Evolutionary conservation across 2,888 invertebrate genomes (phyloP).

Genomic region (Papilio protenor): DNA sequence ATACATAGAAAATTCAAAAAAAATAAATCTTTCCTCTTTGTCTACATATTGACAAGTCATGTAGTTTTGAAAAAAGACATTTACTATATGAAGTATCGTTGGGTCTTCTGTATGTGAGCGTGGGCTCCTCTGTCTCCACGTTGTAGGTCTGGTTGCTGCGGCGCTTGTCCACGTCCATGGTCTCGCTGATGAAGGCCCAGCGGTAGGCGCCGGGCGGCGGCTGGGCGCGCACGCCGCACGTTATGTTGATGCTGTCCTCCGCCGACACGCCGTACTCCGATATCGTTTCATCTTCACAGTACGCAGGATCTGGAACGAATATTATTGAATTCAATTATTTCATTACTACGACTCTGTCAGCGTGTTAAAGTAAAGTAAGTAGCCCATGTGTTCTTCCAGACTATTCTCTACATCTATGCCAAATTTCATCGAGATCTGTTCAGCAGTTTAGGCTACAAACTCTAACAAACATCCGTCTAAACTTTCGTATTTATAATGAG

Average conservation of each 20-base stretch:
- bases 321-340: too few relatives aligned
- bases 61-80: neutral
- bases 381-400: too few relatives aligned
- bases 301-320: constrained; percentile 65
- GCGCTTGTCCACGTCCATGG: constrained; percentile 57
- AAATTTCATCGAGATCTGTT: too few relatives aligned
- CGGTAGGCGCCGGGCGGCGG: constrained; percentile 66
- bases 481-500: too few relatives aligned
- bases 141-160: constrained; percentile 56
- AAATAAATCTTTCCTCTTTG: too few relatives aligned
- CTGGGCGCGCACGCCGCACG: constrained; percentile 68
- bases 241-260: constrained; percentile 69
- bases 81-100: constrained; percentile 69
- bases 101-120: constrained; percentile 65
- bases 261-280: constrained; percentile 70
- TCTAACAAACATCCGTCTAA: too few relatives aligned
- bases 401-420: too few relatives aligned
- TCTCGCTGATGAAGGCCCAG: constrained; percentile 70
- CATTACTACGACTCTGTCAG: too few relatives aligned
- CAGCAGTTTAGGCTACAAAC: too few relatives aligned
- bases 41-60: too few relatives aligned
- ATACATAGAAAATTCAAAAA: neutral
- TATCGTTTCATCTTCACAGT: constrained; percentile 64
- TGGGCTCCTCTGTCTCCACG: constrained; percentile 60
- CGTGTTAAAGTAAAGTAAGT: too few relatives aligned